Conservation (phyloP, 2,113 vertebrate species). For the Benitochromis conjunctus region DNA sequence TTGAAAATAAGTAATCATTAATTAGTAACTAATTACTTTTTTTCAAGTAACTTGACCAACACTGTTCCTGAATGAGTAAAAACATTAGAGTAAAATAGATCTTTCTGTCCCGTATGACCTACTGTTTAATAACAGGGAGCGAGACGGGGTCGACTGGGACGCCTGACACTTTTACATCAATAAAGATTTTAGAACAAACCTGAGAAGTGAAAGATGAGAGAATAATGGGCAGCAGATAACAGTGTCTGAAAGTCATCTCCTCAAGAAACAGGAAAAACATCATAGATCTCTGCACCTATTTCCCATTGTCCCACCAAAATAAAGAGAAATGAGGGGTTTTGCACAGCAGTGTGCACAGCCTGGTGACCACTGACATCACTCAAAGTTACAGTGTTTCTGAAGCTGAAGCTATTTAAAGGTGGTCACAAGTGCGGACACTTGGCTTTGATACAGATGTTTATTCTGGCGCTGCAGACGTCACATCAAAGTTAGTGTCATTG, state of each 20-base stretch:
- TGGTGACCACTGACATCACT: background rate
- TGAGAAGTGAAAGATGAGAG: background rate
- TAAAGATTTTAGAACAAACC: background rate
- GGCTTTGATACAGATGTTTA: background rate
- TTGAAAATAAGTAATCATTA: no score
- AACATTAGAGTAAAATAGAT: background rate
- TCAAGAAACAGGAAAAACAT: background rate
- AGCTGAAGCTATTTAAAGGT: background rate
- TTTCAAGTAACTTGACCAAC: no score
- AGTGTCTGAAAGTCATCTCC: no score
- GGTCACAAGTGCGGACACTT: background rate
- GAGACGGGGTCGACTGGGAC: no score
- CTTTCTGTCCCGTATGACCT: no score
- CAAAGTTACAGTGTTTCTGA: background rate
- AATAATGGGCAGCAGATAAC: background rate
- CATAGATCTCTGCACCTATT: background rate
- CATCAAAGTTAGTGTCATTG: background rate
- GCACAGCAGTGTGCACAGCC: no score
- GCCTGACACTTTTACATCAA: background rate
- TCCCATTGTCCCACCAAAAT: background rate
- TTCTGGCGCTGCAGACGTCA: background rate
- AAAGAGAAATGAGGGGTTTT: no score
- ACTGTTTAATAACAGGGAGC: no score
- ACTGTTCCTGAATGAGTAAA: no score
- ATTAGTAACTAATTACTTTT: no score